These are phyloP conservation scores for Leptonema lineaticorne DNA, from an alignment of 1,140 invertebrate species.

Conservation along the genomic window DNA sequence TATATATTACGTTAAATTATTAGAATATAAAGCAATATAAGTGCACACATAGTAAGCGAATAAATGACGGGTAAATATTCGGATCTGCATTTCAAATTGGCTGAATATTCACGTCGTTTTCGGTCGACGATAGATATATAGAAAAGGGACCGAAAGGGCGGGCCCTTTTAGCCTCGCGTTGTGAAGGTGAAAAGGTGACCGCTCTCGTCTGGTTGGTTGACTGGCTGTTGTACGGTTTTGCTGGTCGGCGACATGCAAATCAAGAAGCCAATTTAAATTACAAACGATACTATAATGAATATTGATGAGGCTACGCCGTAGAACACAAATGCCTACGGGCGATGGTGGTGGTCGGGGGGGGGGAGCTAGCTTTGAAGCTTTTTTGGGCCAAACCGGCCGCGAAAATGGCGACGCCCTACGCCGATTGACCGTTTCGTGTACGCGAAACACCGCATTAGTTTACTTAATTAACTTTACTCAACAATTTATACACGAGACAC, in stretches of 20 bases:
- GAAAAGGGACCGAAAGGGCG: neutral
- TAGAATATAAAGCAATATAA: neutral
- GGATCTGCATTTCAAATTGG: slow-evolving; percentile 19
- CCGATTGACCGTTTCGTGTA: too few relatives aligned
- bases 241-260: slow-evolving; percentile 11
- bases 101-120: neutral
- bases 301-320: neutral
- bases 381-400: too few relatives aligned
- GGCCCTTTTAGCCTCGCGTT: neutral
- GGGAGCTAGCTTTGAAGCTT: too few relatives aligned
- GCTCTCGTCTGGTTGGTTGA: too few relatives aligned
- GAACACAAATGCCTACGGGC: too few relatives aligned
- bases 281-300: slow-evolving; percentile 6
- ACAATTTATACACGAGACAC: too few relatives aligned
- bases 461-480: too few relatives aligned
- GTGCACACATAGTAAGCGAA: neutral
- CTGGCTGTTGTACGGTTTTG: too few relatives aligned
- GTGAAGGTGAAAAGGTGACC: slow-evolving; percentile 23
- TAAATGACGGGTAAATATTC: neutral
- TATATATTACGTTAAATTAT: too few relatives aligned
- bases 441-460: too few relatives aligned
- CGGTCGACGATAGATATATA: neutral
- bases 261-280: slow-evolving; percentile 21
- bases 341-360: too few relatives aligned
- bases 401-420: too few relatives aligned